Base-by-base conservation (phyloP, 2,888 invertebrate genomes). In the Athetis lepigone region DNA sequence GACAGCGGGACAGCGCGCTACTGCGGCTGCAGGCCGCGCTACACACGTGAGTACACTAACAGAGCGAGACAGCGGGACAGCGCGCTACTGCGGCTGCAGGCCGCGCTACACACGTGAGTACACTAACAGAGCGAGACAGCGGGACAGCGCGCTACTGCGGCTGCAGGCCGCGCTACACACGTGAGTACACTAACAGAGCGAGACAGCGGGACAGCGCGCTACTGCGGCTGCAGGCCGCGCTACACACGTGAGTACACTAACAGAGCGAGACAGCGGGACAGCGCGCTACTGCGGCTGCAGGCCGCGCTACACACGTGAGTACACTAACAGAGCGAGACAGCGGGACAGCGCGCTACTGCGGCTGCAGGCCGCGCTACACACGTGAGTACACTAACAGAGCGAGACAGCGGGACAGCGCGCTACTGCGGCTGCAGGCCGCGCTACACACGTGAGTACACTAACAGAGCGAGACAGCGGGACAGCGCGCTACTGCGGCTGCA, bases 371-470 rank as follows among this genome's bases (percentile, higher is more conserved):
- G 33, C 11, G 2, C 33, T 33, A 11, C 13, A n/a, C n/a, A n/a
- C n/a, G n/a, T n/a, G n/a, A n/a, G n/a, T n/a, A n/a, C n/a, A n/a
- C n/a, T n/a, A n/a, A n/a, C n/a, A n/a, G 33, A 33, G 2, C 33
- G 2, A 13, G 13, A 13, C 33, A 11, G 2, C 13, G 13, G 13
- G 4, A 11, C 13, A 58, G 52, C 70, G 83, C 1, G n/a, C 75
- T 84, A 1, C 13, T 4, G 13, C 13, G 8, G 33, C 33, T 33
- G 33, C 33, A 33, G 13, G 19, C 37, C 1, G 69, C 77, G 0
- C 75, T 79, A 0, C 85, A 83, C 52, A 80, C 23, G 19, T n/a
- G n/a, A n/a, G n/a, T n/a, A 79, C 76, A 58, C 69, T 52, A 50
- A 8, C 1, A n/a, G 21, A 75, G 6, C 61, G 11, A 1, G 33